Conservation (phyloP, 2,797 vertebrate genomes). For the Syngnathus rostellatus region DNA sequence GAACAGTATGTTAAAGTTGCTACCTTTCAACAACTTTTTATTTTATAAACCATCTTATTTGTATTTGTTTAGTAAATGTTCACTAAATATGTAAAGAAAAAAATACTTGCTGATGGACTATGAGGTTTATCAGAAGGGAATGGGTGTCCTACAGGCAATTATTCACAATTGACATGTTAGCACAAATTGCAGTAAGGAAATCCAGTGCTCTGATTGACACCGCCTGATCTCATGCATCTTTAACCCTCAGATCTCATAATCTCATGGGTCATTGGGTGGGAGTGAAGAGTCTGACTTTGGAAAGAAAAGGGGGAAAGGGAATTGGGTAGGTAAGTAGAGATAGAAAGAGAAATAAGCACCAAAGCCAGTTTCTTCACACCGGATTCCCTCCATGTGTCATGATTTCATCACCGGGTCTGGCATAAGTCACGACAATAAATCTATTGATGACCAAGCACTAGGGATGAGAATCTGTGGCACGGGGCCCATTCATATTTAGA, state of each 20-base stretch:
- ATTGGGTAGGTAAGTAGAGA: background rate
- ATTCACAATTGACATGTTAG: background rate
- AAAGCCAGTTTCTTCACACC: slow-evolving; percentile 42
- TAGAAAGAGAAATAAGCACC: slow-evolving; percentile 1
- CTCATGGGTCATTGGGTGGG: slow-evolving; percentile 1
- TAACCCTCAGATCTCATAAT: slow-evolving; percentile 10
- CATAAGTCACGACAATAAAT: background rate
- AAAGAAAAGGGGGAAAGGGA: background rate
- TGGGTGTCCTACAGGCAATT: background rate
- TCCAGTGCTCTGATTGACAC: background rate
- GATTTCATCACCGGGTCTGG: slow-evolving; percentile 61
- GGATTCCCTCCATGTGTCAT: slow-evolving; percentile 58
- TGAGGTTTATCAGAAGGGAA: background rate
- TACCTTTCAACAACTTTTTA: background rate
- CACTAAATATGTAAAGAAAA: no score
- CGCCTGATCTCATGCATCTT: background rate
- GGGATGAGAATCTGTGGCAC: no score
- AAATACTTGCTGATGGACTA: no score
- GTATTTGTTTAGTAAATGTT: no score
- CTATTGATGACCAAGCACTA: no score
- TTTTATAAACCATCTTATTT: no score
- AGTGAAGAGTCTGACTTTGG: background rate
- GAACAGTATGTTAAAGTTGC: background rate
- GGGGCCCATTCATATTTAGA: no score
- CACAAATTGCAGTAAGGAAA: background rate